Base-by-base conservation (phyloP, 2,797 vertebrate genomes). In the Triplophysa bombifrons region DNA sequence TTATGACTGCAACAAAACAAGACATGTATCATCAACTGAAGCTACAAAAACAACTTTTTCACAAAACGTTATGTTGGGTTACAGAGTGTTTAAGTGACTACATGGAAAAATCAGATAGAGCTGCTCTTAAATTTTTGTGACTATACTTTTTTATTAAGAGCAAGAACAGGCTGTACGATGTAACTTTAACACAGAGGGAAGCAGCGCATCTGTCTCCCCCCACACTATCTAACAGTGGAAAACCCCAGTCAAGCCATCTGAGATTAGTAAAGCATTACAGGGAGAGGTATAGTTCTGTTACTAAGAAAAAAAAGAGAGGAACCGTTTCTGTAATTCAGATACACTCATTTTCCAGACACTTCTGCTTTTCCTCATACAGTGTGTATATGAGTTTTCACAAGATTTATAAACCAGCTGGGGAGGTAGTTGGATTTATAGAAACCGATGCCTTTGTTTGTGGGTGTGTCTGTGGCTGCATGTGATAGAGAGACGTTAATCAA, bases 251-350 rank as follows among this genome's bases (percentile, higher is more conserved):
- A 76, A 48, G 30, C 55, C 48, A 69, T 12, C 55, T 41, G 71
- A 48, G 56, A 85, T 89, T 86, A 90, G 79, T 85, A 87, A 85
- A 60, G 63, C 78, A 34, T 12, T 30, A 74, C n/a, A 11, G 50
- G 60, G 48, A 65, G 38, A 69, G 76, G 67, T 66, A 75, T 50
- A 60, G 78, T 71, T 78, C 68, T 22, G 78, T 80, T 83, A 86
- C 78, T 79, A 83, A 84, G 82, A 87, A 76, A 75, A 65, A 58
- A 72, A 85, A 85, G 74, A 76, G 80, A 77, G 80, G 20, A 75
- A 78, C 61, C 71, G 13, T 19, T 63, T 44, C 44, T 11, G 50
- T 63, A 65, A 72, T 41, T 48, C 70, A 81, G 70, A 74, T 13
- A 58, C 67, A 68, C 63, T 78, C 66, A 70, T 66, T 64, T 80